Percentiles rank a stretch among this genome's conserved stretches.
Conservation (phyloP, 2,113 vertebrate genomes). For the Toxotes jaculatrix region DNA sequence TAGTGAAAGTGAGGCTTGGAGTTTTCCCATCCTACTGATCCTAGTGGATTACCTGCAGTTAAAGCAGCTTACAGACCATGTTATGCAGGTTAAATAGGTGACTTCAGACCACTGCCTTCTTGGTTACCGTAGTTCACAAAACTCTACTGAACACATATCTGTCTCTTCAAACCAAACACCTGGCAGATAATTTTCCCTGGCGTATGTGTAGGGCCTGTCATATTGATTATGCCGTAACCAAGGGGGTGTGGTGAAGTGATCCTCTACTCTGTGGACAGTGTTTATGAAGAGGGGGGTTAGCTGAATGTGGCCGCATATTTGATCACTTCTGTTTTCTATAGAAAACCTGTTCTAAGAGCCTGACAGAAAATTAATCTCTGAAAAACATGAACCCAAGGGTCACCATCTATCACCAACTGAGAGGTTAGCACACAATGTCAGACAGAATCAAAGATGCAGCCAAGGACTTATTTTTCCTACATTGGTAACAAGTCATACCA, state of each 20-base stretch:
- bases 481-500: constrained; percentile 39
- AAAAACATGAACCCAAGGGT: not conserved
- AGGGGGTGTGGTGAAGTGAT: constrained; percentile 51
- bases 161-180: constrained; percentile 24
- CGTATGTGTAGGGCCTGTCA: constrained; percentile 24
- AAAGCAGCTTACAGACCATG: constrained; percentile 70
- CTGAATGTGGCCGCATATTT: not conserved
- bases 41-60: constrained; percentile 59
- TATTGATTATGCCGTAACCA: constrained; percentile 64
- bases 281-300: constrained; percentile 2
- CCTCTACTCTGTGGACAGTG: constrained; percentile 9
- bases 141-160: not conserved
- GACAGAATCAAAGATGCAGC: constrained; percentile 1
- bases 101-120: constrained; percentile 36
- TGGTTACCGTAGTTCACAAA: constrained; percentile 8
- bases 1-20: constrained; percentile 47
- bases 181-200: constrained; percentile 25
- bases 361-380: not conserved
- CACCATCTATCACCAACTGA: not conserved
- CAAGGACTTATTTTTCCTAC: constrained; percentile 38
- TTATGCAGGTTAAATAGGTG: constrained; percentile 53
- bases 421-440: not conserved
- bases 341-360: not conserved
- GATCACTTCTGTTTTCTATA: not conserved
- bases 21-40: constrained; percentile 29